phyloP scores from a whole-genome alignment of 2,797 vertebrate genomes.

The Furcifer pardalis region DNA sequence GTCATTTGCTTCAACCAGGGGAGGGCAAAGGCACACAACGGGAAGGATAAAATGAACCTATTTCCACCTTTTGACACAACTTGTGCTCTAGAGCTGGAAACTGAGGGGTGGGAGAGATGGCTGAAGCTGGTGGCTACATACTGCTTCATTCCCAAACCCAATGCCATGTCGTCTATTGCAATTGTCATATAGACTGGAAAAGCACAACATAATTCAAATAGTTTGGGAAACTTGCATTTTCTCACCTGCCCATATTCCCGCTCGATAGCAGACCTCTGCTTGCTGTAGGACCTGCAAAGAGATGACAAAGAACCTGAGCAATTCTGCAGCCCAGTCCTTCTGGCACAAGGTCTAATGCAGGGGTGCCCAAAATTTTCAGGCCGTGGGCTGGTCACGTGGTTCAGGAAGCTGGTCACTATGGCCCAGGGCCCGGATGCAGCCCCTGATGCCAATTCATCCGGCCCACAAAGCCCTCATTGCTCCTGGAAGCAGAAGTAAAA shows the following conservation, averaged over 20 bases:
- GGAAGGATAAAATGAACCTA: not conserved
- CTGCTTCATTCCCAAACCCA: not conserved
- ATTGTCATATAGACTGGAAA: not conserved
- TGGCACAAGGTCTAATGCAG: no score
- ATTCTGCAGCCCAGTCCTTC: not conserved
- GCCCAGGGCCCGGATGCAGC: no score
- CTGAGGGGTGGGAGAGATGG: not conserved
- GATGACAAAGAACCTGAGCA: not conserved
- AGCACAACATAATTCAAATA: not conserved
- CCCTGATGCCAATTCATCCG: no score
- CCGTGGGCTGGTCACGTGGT: no score
- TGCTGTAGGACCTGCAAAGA: constrained; percentile 85
- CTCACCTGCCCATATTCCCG: constrained; percentile 90
- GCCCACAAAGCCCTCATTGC: no score
- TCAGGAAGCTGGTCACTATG: no score
- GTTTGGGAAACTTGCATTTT: not conserved
- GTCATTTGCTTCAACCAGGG: not conserved
- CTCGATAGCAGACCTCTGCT: constrained; percentile 87
- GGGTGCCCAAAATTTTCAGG: no score
- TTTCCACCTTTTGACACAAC: not conserved
- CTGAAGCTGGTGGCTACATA: not conserved
- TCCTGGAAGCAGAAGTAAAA: no score
- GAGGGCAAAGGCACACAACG: no score
- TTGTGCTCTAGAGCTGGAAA: not conserved
- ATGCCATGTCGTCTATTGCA: not conserved